phyloP scores from a whole-genome alignment of 2,113 vertebrate species.

The Mesocricetus auratus region DNA sequence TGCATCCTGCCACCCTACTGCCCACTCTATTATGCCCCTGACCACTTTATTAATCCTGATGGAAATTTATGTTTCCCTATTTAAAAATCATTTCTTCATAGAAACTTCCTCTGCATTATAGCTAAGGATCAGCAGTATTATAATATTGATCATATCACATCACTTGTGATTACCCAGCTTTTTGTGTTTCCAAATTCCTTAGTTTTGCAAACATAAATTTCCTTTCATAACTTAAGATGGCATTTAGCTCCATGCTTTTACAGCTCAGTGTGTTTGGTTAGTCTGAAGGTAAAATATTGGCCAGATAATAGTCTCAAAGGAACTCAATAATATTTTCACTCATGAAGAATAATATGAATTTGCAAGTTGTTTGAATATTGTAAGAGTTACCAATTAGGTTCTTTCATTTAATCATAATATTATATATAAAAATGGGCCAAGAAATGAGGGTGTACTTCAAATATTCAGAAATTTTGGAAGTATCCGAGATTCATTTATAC shows the following conservation, averaged over 20 bases:
- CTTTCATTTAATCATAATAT: conserved; percentile 28
- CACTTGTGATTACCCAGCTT: neutral
- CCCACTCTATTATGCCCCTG: too few species aligned
- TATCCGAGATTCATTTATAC: neutral
- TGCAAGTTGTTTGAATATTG: neutral
- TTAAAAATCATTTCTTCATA: neutral
- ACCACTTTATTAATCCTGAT: neutral
- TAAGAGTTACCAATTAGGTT: neutral
- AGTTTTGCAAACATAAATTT: neutral
- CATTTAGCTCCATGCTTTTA: neutral
- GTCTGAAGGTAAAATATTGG: neutral
- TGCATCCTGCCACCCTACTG: neutral
- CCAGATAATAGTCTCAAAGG: neutral
- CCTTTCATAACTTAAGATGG: neutral
- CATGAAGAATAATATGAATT: neutral
- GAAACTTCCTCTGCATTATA: neutral
- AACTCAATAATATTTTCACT: conserved; percentile 15
- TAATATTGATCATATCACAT: neutral
- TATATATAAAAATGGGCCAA: neutral
- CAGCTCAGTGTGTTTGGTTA: neutral
- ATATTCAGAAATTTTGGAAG: conserved; percentile 4
- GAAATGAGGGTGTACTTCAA: neutral
- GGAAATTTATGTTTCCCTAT: neutral
- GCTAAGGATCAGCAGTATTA: neutral
- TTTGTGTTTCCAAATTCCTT: neutral